Evolutionary conservation across 2,888 invertebrate species (phyloP).

Genomic region (Drosophila borealis): DNA sequence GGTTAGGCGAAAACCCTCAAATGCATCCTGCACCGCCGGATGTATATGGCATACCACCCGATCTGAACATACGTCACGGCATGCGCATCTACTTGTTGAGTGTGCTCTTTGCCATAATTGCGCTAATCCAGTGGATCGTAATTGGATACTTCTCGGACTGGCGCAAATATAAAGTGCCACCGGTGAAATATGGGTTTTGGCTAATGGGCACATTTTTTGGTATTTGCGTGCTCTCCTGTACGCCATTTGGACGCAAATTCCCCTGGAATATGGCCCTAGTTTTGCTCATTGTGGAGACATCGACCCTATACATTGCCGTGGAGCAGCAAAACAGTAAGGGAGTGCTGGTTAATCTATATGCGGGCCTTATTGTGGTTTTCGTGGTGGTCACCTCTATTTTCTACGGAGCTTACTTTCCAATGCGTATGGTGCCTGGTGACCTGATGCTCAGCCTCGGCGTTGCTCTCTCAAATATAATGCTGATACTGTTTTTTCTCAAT

Average conservation of each 20-base stretch:
- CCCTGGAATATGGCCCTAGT: constrained; percentile 50
- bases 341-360: constrained; percentile 54
- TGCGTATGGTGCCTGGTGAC: constrained; percentile 66
- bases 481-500: constrained; percentile 57
- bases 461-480: constrained; percentile 54
- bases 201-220: constrained; percentile 56
- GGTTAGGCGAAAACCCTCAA: background rate
- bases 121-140: constrained; percentile 50
- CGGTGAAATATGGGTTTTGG: constrained; percentile 61
- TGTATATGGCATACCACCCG: constrained; percentile 41
- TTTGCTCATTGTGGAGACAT: constrained; percentile 54
- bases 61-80: constrained; percentile 28
- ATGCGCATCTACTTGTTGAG: constrained; percentile 50
- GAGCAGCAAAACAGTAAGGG: constrained; percentile 54
- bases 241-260: constrained; percentile 50
- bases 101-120: constrained; percentile 19
- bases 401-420: constrained; percentile 70
- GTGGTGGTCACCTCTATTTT: constrained; percentile 49
- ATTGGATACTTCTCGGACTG: constrained; percentile 25
- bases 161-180: constrained; percentile 8
- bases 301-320: constrained; percentile 61
- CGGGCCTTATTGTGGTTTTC: constrained; percentile 47
- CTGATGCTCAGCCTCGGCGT: constrained; percentile 60
- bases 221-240: constrained; percentile 57
- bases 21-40: constrained; percentile 23